Base-by-base conservation (phyloP, 2,797 vertebrate species). In the Argentina silus region DNA sequence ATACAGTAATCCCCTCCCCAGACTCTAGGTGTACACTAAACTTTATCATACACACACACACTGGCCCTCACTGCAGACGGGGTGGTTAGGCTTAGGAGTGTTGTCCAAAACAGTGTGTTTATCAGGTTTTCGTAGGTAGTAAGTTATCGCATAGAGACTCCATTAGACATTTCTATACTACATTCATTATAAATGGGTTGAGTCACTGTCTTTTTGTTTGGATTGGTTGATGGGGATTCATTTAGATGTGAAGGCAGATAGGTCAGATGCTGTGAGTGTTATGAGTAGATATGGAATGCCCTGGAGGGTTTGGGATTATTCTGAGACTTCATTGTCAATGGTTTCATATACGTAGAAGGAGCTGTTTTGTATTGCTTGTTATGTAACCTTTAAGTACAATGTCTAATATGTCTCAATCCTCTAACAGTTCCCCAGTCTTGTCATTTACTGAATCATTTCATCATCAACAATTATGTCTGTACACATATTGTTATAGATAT, bases 1-100 rank as follows among this genome's bases (percentile, higher is more conserved):
- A 89, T 89, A 90, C 87, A 85, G 84, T 89, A 89, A 87, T 89
- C 87, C 89, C 43, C 19, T 48, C 80, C 43, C 6, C 42, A 11
- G 48, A 51, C 27, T 64, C 9, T 62, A 74, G 23, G 47, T 60
- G 57, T 48, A 66, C 50, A 47, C 21, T 51, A 42, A 47, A 44
- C 42, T 55, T 50, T 64, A 15, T 23, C 60, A 27, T n/a, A 15
- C n/a, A 7, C 19, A 65, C 8, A 21, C 19, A 8, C 19, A 19
- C 44, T 65, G 43, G 17, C 17, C n/a, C 19, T 56, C n/a, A 36
- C 27, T 36, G 27, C 27, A 36, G n/a, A n/a, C n/a, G n/a, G n/a
- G n/a, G n/a, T n/a, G n/a, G 27, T 36, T 36, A 36, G 27, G 27
- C 27, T 36, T n/a, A n/a, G n/a, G 27, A 36, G 27, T 36, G 27